Conservation (phyloP, 1,140 invertebrate species). For the Drosophila ercepeae region DNA sequence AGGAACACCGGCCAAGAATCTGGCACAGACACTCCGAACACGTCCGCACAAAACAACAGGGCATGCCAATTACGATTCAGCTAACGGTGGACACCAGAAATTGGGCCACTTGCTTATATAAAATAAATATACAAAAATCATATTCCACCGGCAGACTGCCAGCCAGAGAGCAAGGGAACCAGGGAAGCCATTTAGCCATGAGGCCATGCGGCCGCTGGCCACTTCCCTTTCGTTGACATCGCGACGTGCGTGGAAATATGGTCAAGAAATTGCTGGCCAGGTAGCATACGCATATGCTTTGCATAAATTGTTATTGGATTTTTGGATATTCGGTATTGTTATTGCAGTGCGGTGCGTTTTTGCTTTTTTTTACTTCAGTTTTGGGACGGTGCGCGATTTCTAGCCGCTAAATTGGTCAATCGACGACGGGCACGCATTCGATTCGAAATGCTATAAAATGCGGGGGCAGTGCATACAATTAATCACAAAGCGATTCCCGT, state of each 20-base stretch:
- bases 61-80: conserved; percentile 66
- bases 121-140: conserved; percentile 70
- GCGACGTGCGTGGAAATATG: conserved; percentile 77
- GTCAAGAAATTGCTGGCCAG: conserved; percentile 67
- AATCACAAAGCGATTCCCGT: conserved; percentile 83
- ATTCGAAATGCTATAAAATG: conserved; percentile 78
- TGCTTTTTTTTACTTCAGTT: conserved; percentile 11
- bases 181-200: neutral
- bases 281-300: conserved; percentile 73
- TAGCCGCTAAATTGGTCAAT: conserved; percentile 73
- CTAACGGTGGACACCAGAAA: conserved; percentile 61
- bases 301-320: conserved; percentile 62
- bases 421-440: conserved; percentile 39
- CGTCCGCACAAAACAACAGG: conserved; percentile 38
- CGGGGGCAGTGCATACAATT: conserved; percentile 73
- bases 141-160: conserved; percentile 48
- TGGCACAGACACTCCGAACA: conserved; percentile 57
- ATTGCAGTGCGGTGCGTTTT: conserved; percentile 54
- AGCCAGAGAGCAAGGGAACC: neutral
- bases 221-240: conserved; percentile 80
- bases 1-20: conserved; percentile 56
- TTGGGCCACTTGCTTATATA: conserved; percentile 78
- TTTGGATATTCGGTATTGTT: conserved; percentile 36
- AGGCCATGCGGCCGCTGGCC: no score
- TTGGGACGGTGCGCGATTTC: conserved; percentile 64